phyloP scores from a whole-genome alignment of 2,797 vertebrate genomes.

The Sebastes dallii region DNA sequence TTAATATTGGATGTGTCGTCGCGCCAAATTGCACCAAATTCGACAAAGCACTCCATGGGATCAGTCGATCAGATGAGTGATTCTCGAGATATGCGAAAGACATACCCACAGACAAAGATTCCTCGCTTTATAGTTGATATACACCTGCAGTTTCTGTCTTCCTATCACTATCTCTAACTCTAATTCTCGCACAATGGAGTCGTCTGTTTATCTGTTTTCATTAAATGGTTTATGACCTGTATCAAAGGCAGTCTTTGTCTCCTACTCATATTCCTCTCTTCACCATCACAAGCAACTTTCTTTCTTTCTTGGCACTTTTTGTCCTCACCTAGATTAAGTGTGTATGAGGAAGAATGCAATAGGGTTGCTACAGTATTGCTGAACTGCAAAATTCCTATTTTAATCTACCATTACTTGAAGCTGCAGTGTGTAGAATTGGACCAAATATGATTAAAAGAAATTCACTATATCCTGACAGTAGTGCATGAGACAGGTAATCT shows the following conservation, averaged over 20 bases:
- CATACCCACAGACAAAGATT: too few species aligned
- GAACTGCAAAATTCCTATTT: not conserved
- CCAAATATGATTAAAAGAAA: too few species aligned
- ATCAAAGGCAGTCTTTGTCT: conserved; percentile 15
- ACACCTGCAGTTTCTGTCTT: not conserved
- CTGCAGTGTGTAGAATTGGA: too few species aligned
- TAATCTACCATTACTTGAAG: not conserved
- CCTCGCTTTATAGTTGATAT: too few species aligned
- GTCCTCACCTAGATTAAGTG: not conserved
- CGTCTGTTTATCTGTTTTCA: conserved; percentile 25
- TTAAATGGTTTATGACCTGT: conserved; percentile 61
- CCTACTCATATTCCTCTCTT: not conserved
- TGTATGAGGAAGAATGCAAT: not conserved
- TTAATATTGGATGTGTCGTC: too few species aligned
- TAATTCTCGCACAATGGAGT: not conserved
- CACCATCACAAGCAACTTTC: not conserved
- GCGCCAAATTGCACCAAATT: too few species aligned
- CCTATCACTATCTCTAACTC: not conserved
- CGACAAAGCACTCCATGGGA: too few species aligned
- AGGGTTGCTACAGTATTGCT: not conserved
- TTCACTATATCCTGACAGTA: too few species aligned
- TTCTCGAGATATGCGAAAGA: too few species aligned
- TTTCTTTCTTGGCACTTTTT: not conserved
- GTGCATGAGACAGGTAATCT: too few species aligned
- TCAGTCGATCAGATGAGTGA: too few species aligned